phyloP scores from a whole-genome alignment of 64 coral and sea anemone species.

The Actinia equina region DNA sequence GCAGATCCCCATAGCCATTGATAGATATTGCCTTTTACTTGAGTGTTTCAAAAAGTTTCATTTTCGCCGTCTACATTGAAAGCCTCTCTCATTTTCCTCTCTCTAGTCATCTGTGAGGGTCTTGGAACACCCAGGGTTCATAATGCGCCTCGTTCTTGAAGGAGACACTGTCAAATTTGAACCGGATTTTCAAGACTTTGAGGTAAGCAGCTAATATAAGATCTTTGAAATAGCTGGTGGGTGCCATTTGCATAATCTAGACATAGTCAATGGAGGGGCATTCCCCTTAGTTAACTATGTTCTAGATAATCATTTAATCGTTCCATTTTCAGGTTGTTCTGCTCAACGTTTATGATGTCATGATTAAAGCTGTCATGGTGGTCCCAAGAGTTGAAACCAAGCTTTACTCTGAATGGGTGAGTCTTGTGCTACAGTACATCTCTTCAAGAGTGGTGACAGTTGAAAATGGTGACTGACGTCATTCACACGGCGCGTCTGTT shows the following conservation, averaged over 20 bases:
- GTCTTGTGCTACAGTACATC: background rate
- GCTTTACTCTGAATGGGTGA: conserved; percentile 97
- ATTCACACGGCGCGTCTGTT: too few relatives aligned
- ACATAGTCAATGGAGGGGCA: too few relatives aligned
- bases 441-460: too few relatives aligned
- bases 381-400: conserved; percentile 98
- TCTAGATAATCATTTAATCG: background rate
- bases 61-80: too few relatives aligned
- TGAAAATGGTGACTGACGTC: too few relatives aligned
- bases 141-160: conserved; percentile 95
- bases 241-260: too few relatives aligned
- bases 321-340: conserved; percentile 67
- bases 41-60: too few relatives aligned
- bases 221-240: background rate
- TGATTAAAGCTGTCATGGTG: conserved; percentile 95
- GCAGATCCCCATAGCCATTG: too few relatives aligned
- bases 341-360: conserved; percentile 97
- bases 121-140: conserved; percentile 92
- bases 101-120: conserved; percentile 82
- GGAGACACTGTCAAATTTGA: conserved; percentile 97
- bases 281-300: too few relatives aligned
- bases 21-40: too few relatives aligned
- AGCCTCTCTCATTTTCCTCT: background rate
- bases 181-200: conserved; percentile 98
- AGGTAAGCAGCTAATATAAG: conserved; percentile 23